Conservation (phyloP, 2,797 vertebrate genomes). For the Anabas testudineus region DNA sequence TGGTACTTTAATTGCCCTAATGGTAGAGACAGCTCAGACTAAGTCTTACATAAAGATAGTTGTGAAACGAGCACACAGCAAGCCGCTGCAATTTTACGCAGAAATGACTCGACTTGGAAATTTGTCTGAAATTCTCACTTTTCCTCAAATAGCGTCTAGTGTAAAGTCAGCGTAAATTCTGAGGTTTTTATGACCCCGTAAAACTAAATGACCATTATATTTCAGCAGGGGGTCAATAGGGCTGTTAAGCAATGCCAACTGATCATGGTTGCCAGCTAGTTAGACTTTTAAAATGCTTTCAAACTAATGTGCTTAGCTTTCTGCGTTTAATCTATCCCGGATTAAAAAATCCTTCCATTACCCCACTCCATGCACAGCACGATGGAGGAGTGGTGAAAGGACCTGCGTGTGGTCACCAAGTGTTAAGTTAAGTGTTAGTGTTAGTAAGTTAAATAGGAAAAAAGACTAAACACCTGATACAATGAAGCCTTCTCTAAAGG, state of each 20-base stretch:
- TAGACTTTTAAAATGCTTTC: constrained; percentile 16
- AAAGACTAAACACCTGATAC: neutral
- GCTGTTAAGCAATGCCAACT: constrained; percentile 42
- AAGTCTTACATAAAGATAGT: constrained; percentile 35
- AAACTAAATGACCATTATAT: constrained; percentile 66
- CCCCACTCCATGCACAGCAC: neutral
- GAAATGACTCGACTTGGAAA: constrained; percentile 56
- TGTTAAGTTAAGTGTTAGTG: too few relatives aligned
- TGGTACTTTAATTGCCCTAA: neutral
- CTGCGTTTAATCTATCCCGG: constrained; percentile 38
- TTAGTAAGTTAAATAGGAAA: constrained; percentile 1
- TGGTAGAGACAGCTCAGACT: neutral
- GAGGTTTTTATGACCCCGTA: constrained; percentile 59
- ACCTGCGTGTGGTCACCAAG: neutral
- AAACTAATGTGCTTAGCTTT: constrained; percentile 36
- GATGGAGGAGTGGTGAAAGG: constrained; percentile 1
- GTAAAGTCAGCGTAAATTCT: constrained; percentile 64
- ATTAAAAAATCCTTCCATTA: constrained; percentile 38
- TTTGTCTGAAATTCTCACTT: constrained; percentile 52
- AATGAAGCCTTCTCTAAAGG: neutral
- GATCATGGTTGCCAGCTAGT: constrained; percentile 53
- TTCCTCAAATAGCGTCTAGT: constrained; percentile 51
- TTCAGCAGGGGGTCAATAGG: constrained; percentile 62
- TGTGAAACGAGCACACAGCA: constrained; percentile 30
- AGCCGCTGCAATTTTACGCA: constrained; percentile 46